Base-by-base conservation (phyloP, 2,113 vertebrate species). In the Sceloporus undulatus region DNA sequence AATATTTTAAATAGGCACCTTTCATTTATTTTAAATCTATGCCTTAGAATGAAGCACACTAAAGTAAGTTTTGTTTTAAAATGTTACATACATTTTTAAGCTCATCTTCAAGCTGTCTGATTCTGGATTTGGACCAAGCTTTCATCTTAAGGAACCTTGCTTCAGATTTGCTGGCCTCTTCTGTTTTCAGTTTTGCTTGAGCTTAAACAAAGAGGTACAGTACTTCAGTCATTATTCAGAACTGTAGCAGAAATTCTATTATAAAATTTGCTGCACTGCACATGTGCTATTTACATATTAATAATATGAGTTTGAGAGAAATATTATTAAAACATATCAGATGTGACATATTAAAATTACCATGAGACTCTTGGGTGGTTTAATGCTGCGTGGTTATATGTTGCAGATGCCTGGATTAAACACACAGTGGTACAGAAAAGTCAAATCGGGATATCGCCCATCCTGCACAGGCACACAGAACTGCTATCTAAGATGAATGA, bases 121-220 rank as follows among this genome's bases (percentile, higher is more conserved):
- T 98, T 56, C 96, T 97, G 85, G 97, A 95, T 87, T 99, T 99
- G 18, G 98, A 98, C 98, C 98, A 98, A 6, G 98, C 98, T 93
- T 99, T 99, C 94, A 97, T 98, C 93, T 98, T 98, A 89, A 99
- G 92, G 93, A 98, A 99, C 91, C 98, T 98, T 27, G 97, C 97
- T 89, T 99, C 98, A 11, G 98, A 98, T 94, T 97, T 98, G 91
- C 92, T 96, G 91, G 98, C 98, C 73, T 98, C 98, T 66, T 98
- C 98, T 0, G 94, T 93, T 94, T 98, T 98, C 77, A 97, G 85
- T 90, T 97, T 98, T n/a, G 94, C 95, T 97, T 97, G 95, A 14
- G 85, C 98, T 98, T 70, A 77, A 89, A 84, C 54, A 87, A 91
- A 88, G 0, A 90, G 13, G 87, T 9, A 66, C 0, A 10, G 87